A percentile compares a stretch with the other conserved stretches of the same genome.
These are phyloP conservation scores for Amphimedon queenslandica DNA, from an alignment of 37 sponge, comb jelly and placozoan species.

Conservation along the genomic window DNA sequence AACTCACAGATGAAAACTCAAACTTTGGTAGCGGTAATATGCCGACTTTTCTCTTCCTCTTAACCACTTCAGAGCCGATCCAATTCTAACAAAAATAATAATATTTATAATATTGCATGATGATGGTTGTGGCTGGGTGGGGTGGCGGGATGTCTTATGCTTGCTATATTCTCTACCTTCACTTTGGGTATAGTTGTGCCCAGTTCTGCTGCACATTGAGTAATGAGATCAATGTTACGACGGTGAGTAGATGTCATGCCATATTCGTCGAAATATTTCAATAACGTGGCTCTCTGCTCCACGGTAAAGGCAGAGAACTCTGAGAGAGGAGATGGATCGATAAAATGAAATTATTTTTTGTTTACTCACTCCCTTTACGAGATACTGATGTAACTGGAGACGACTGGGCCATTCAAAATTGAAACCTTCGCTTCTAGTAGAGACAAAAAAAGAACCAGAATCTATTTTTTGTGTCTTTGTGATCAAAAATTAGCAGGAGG, in stretches of 20 bases:
- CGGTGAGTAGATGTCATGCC: constrained; percentile 88
- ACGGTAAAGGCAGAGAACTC: constrained; percentile 49
- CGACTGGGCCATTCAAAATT: no score
- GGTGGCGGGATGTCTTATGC: background rate
- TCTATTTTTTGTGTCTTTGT: no score
- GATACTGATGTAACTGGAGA: no score
- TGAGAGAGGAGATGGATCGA: constrained; percentile 2
- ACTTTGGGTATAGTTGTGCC: constrained; percentile 65
- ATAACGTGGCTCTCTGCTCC: constrained; percentile 49
- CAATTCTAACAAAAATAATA: constrained; percentile 63
- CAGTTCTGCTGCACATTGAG: constrained; percentile 53
- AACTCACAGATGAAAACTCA: constrained; percentile 59
- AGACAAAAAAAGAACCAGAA: no score
- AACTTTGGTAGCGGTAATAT: constrained; percentile 77
- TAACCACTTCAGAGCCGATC: constrained; percentile 89
- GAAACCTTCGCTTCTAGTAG: no score
- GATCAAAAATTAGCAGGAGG: no score
- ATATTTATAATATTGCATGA: background rate
- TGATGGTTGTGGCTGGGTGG: background rate
- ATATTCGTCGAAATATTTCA: constrained; percentile 76
- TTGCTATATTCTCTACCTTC: constrained; percentile 48
- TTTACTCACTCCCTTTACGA: no score
- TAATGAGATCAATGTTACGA: constrained; percentile 67
- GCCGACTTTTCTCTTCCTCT: constrained; percentile 83
- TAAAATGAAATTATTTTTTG: no score